A percentile compares a stretch with the other conserved stretches of the same genome.
phyloP scores from a whole-genome alignment of 2,888 invertebrate genomes.

The Steinernema hermaphroditum region DNA sequence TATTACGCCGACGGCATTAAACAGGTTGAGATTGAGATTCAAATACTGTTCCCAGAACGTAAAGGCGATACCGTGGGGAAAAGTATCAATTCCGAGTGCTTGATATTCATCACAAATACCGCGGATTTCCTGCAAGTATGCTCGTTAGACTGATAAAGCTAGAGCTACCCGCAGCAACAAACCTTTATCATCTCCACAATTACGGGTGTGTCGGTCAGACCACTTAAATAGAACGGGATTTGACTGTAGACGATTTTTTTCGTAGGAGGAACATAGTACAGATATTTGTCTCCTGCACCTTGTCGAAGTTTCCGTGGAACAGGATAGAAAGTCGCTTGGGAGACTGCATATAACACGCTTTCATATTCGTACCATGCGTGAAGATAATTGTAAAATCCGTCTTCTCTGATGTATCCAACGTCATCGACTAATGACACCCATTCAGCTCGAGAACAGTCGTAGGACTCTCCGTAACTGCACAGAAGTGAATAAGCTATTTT shows the following conservation, averaged over 20 bases:
- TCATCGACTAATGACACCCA: slow-evolving; percentile 52
- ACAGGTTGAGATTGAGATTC: slow-evolving; percentile 75
- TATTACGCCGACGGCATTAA: slow-evolving; percentile 56
- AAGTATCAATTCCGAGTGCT: slow-evolving; percentile 84
- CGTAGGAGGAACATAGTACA: slow-evolving; percentile 61
- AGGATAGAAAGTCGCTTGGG: slow-evolving; percentile 83
- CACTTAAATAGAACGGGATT: slow-evolving; percentile 81
- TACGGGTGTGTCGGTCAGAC: slow-evolving; percentile 60
- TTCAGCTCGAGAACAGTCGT: slow-evolving; percentile 51
- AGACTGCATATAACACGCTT: slow-evolving; percentile 75
- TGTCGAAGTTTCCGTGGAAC: slow-evolving; percentile 73
- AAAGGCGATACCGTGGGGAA: slow-evolving; percentile 92
- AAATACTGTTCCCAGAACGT: slow-evolving; percentile 94
- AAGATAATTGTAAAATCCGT: slow-evolving; percentile 89
- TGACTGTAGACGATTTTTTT: slow-evolving; percentile 71
- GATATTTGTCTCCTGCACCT: slow-evolving; percentile 42
- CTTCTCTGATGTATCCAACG: slow-evolving; percentile 58
- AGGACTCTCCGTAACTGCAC: slow-evolving; percentile 57
- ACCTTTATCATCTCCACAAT: slow-evolving; percentile 64
- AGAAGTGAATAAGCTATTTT: slow-evolving; percentile 91
- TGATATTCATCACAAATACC: slow-evolving; percentile 84
- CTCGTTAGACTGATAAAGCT: too few relatives aligned
- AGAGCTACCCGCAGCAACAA: too few relatives aligned
- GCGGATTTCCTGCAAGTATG: slow-evolving; percentile 70
- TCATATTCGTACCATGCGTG: slow-evolving; percentile 91